Conservation (phyloP, 2,797 vertebrate species). For the Synaphobranchus kaupii region DNA sequence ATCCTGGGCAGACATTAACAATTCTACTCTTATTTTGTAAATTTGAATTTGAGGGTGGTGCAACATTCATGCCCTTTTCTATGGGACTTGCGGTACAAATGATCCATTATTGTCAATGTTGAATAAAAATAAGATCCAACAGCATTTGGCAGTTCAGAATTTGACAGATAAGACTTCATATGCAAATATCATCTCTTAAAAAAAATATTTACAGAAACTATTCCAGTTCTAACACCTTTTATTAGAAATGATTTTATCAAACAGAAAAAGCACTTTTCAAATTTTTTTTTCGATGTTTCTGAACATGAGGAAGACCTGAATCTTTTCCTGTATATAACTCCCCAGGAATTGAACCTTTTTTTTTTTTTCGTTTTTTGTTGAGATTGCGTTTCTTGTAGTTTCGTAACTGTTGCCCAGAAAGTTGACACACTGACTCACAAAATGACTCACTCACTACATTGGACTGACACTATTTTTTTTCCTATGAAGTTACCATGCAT, state of each 20-base stretch:
- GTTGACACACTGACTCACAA: conserved; percentile 90
- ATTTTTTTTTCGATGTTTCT: conserved; percentile 42
- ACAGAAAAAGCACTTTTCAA: conserved; percentile 78
- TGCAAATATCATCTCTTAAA: conserved; percentile 59
- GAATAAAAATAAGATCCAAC: conserved; percentile 47
- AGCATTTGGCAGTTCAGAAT: conserved; percentile 66
- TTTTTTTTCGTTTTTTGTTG: conserved; percentile 66
- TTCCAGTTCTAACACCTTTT: conserved; percentile 85
- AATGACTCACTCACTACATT: conserved; percentile 86
- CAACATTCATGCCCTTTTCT: conserved; percentile 7
- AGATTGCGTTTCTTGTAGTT: conserved; percentile 89
- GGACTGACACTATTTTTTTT: conserved; percentile 72
- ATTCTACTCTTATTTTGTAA: conserved; percentile 26
- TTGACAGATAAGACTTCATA: conserved; percentile 44
- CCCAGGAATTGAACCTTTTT: conserved; percentile 65
- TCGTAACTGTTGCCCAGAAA: conserved; percentile 91
- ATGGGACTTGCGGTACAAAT: not conserved
- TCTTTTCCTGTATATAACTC: conserved; percentile 53
- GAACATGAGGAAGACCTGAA: conserved; percentile 86
- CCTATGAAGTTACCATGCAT: conserved; percentile 60
- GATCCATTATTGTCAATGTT: conserved; percentile 6
- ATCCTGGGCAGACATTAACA: conserved; percentile 23
- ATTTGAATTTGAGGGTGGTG: conserved; percentile 12
- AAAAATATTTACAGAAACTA: conserved; percentile 82
- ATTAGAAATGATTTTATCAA: conserved; percentile 85